Evolutionary conservation across 2,113 vertebrate genomes (phyloP).

Genomic region (Periophthalmodon schlosseri): DNA sequence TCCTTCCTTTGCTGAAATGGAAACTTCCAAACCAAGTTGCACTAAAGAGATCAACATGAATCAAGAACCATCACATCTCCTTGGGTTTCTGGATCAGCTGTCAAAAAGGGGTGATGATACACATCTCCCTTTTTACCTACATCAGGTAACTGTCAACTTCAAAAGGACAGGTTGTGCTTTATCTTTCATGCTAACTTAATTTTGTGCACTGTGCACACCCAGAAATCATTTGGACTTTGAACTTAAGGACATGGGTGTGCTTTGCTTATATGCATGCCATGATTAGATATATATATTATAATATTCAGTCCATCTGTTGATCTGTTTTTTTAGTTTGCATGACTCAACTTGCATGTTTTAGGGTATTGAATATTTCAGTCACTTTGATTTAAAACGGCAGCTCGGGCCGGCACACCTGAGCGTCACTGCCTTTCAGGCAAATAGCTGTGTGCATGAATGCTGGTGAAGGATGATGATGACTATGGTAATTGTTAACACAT

Average conservation of each 20-base stretch:
- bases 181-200: background rate
- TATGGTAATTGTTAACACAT: background rate
- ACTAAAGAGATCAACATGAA: conserved; percentile 22
- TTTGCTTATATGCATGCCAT: background rate
- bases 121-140: conserved; percentile 73
- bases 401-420: conserved; percentile 20
- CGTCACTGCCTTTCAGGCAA: conserved; percentile 23
- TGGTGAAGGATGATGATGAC: background rate
- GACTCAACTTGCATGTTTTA: conserved; percentile 41
- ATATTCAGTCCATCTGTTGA: conserved; percentile 2
- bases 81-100: conserved; percentile 60
- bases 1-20: conserved; percentile 25
- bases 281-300: background rate
- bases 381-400: conserved; percentile 34
- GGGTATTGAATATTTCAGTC: conserved; percentile 48
- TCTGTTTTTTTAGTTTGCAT: conserved; percentile 23
- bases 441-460: conserved; percentile 29
- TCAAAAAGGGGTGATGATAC: conserved; percentile 67
- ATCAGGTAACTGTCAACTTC: conserved; percentile 66
- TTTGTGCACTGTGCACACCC: background rate
- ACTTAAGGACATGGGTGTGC: conserved; percentile 2
- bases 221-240: conserved; percentile 21
- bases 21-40: conserved; percentile 32
- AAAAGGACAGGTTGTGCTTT: background rate
- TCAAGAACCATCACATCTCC: conserved; percentile 14